Base-by-base conservation (phyloP, 2,113 vertebrate species). In the Calyptomena viridis region DNA sequence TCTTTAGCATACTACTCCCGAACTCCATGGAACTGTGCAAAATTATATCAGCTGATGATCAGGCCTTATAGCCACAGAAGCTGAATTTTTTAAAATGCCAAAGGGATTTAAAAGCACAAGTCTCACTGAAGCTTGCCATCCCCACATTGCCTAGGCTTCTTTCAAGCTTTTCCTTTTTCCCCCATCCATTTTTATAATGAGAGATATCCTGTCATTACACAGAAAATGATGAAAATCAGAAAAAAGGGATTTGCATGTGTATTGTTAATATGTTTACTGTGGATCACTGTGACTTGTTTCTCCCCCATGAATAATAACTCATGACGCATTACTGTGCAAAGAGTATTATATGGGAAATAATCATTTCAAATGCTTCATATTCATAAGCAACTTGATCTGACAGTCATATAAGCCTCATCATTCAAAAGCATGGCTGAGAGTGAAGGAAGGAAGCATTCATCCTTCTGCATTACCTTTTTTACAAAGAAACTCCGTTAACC, bases 321-420 rank as follows among this genome's bases (percentile, higher is more conserved):
- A 17, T 24, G 68, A 76, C 8, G 4, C 14, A 16, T 95, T 95
- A 72, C 84, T 80, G 64, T 68, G 63, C 79, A 46, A 88, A 83
- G 62, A 91, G 53, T 88, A 73, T 87, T 94, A 74, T 53, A 33
- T 69, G 72, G 84, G 60, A 83, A 93, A 58, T 76, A 83, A 76
- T 86, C 19, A 84, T 85, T 92, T 94, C 96, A 62, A 53, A 88
- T 84, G 28, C 75, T 96, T 93, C 89, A 95, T 95, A 95, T 92
- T 88, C 96, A 95, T 97, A 91, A 76, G 95, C 95, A 72, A 75
- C 27, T 84, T 77, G 40, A 49, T 72, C 69, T 94, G 40, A 49
- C 86, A 92, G 73, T 87, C 47, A 60, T 81, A 86, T 93, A 60
- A 89, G 14, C 40, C 44, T 90, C 69, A 78, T 63, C 19, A 35